These are phyloP conservation scores for Fratercula arctica DNA, from an alignment of 2,797 vertebrate genomes.

Conservation along the genomic window DNA sequence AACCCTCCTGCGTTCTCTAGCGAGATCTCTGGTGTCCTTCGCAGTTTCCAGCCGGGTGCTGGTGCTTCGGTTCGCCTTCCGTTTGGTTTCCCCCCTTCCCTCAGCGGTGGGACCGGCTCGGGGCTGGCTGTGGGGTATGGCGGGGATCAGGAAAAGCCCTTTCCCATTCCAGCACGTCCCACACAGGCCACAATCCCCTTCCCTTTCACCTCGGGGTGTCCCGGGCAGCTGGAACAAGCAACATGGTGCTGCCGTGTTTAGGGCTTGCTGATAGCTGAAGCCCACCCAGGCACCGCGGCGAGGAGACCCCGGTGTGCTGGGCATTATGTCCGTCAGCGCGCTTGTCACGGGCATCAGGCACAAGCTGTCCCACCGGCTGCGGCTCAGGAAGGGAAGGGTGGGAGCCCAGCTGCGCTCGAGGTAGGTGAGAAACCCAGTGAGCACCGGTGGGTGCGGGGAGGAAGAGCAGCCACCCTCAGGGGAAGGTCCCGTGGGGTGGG, in stretches of 20 bases:
- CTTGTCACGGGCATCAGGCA: rapidly evolving
- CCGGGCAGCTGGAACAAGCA: background rate
- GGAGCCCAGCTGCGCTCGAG: background rate
- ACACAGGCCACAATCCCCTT: rapidly evolving
- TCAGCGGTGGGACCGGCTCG: rapidly evolving
- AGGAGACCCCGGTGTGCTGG: background rate
- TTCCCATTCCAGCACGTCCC: rapidly evolving
- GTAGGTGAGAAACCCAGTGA: background rate
- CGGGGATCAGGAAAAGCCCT: background rate
- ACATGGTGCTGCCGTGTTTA: background rate
- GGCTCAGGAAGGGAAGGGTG: background rate
- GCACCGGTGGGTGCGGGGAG: background rate
- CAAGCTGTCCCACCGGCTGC: background rate
- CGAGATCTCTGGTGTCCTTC: background rate
- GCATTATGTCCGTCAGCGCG: background rate
- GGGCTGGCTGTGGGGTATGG: background rate
- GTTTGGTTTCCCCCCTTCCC: background rate
- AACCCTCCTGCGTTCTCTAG: background rate
- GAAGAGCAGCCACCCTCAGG: rapidly evolving
- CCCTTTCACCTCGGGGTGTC: background rate
- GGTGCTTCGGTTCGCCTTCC: background rate
- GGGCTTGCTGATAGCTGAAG: background rate
- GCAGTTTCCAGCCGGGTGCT: rapidly evolving
- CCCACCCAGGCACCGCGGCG: background rate
- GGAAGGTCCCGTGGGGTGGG: background rate